phyloP scores from a whole-genome alignment of 2,888 invertebrate species.

The Cataglyphis albicans region DNA sequence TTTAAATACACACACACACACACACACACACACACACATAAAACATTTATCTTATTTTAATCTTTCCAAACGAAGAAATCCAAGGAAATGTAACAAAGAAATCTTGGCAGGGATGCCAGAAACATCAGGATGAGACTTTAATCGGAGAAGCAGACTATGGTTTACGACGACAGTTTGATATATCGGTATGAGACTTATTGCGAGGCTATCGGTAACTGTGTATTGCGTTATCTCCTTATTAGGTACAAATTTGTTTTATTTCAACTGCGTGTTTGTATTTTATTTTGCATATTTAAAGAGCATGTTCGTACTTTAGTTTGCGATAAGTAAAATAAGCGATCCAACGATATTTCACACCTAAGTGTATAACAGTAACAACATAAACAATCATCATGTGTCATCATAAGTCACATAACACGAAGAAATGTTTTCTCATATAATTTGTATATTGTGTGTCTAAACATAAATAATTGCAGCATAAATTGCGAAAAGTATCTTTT shows the following conservation, averaged over 20 bases:
- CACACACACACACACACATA: no score
- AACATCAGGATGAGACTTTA: background rate
- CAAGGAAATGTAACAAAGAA: background rate
- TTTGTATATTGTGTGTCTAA: background rate
- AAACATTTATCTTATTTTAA: background rate
- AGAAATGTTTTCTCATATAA: background rate
- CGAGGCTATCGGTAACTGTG: constrained; percentile 33
- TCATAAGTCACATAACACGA: constrained; percentile 2
- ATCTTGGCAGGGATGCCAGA: background rate
- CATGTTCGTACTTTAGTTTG: constrained; percentile 8
- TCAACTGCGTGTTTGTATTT: background rate
- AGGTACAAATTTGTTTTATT: constrained; percentile 37
- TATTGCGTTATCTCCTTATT: constrained; percentile 13
- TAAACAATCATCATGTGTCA: background rate
- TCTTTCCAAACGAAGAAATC: background rate
- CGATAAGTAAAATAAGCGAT: background rate
- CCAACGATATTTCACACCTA: background rate
- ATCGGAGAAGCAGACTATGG: background rate
- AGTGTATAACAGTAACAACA: background rate
- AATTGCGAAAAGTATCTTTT: background rate
- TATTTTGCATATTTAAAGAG: constrained; percentile 21
- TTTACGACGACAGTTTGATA: constrained; percentile 34
- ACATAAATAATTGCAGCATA: background rate
- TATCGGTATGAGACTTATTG: background rate
- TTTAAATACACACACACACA: no score